Evolutionary conservation across 1,140 invertebrate species (phyloP).

Genomic region (Proctacanthus coquilletti): DNA sequence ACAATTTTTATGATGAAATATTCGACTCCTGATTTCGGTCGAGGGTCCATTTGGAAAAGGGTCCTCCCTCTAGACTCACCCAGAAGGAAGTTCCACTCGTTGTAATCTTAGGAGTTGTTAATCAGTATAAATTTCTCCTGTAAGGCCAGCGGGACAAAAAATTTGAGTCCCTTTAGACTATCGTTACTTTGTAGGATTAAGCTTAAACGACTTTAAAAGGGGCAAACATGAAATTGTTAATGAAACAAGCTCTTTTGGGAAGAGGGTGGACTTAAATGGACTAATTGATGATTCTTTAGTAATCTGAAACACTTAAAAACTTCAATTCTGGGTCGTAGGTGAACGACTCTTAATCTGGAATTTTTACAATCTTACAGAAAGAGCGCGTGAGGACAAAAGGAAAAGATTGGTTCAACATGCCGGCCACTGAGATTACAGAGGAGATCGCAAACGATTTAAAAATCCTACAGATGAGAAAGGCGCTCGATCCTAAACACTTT

Average conservation of each 20-base stretch:
- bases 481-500: slow-evolving; percentile 79
- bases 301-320: slow-evolving; percentile 15
- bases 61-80: slow-evolving; percentile 7
- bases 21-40: slow-evolving; percentile 20
- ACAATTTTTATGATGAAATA: slow-evolving; percentile 16
- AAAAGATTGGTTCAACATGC: slow-evolving; percentile 72
- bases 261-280: slow-evolving; percentile 5
- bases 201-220: slow-evolving; percentile 12
- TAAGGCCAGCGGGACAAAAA: slow-evolving; percentile 27
- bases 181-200: slow-evolving; percentile 8
- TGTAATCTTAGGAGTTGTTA: slow-evolving; percentile 26
- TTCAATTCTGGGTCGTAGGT: background rate
- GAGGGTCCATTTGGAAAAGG: background rate
- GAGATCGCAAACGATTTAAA: slow-evolving; percentile 75
- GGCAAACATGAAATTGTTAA: slow-evolving; percentile 9
- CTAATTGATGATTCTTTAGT: slow-evolving; percentile 28
- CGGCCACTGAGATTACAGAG: slow-evolving; percentile 72
- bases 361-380: slow-evolving; percentile 23
- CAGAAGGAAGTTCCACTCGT: slow-evolving; percentile 17
- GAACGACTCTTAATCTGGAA: background rate
- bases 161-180: slow-evolving; percentile 12
- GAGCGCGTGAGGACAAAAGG: slow-evolving; percentile 66
- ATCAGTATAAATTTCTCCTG: slow-evolving; percentile 14
- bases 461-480: slow-evolving; percentile 82
- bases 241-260: slow-evolving; percentile 7